Evolutionary conservation across 2,888 invertebrate species (phyloP).

Genomic region (Ecdyonurus torrentis): DNA sequence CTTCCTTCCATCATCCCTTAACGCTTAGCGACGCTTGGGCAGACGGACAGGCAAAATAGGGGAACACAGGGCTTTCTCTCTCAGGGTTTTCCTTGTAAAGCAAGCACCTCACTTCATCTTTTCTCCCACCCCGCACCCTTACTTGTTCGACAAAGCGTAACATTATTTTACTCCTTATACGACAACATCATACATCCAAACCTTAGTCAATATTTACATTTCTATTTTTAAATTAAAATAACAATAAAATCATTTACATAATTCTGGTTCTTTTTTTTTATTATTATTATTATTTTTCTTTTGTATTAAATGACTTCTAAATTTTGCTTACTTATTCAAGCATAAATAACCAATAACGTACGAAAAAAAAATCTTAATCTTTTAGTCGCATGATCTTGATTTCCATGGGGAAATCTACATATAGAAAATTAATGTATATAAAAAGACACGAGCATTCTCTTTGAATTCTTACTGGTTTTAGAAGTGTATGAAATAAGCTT

Average conservation of each 20-base stretch:
- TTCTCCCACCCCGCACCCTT: not conserved
- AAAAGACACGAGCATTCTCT: too few species aligned
- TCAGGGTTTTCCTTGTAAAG: not conserved
- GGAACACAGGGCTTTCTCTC: not conserved
- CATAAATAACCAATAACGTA: not conserved
- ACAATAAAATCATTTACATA: too few species aligned
- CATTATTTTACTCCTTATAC: not conserved
- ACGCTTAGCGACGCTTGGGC: not conserved
- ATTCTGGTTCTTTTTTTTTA: too few species aligned
- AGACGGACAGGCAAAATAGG: not conserved
- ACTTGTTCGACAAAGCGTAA: not conserved
- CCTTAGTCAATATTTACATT: too few species aligned
- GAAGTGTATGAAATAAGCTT: too few species aligned
- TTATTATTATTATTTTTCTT: too few species aligned
- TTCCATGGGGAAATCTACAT: not conserved
- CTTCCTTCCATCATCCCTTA: not conserved
- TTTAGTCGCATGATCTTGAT: not conserved
- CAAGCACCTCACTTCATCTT: not conserved
- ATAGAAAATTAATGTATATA: not conserved
- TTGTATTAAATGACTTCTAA: too few species aligned
- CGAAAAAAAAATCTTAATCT: not conserved
- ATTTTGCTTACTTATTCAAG: too few species aligned
- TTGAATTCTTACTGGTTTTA: too few species aligned
- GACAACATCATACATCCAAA: too few species aligned
- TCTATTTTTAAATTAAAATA: too few species aligned